Evolutionary conservation across 2,797 vertebrate genomes (phyloP).

Genomic region (Schizothorax lantsangensis): DNA sequence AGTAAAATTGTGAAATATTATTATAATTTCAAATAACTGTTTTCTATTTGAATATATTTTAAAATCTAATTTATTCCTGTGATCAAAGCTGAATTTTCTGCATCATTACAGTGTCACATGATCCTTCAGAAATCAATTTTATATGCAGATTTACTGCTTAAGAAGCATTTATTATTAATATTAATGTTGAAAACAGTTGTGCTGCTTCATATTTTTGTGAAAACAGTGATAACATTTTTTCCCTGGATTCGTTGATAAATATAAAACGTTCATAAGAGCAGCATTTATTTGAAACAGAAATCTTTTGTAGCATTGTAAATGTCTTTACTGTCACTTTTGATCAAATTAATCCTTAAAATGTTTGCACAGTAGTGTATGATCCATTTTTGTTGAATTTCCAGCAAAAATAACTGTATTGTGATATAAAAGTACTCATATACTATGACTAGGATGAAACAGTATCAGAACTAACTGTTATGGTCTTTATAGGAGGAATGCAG

Average conservation of each 20-base stretch:
- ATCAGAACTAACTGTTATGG: background rate
- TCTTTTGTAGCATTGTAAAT: background rate
- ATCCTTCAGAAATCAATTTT: background rate
- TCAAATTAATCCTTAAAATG: background rate
- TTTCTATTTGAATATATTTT: background rate
- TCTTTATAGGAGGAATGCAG: constrained; percentile 91
- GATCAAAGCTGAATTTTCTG: background rate
- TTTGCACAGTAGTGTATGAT: background rate
- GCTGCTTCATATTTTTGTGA: background rate
- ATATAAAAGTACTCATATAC: background rate
- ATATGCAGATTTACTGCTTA: background rate
- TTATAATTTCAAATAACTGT: background rate
- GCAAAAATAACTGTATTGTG: background rate
- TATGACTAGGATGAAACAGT: background rate
- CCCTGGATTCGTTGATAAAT: background rate
- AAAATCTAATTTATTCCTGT: background rate
- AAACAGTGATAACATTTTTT: background rate
- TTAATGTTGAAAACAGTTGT: background rate
- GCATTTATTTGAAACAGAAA: background rate
- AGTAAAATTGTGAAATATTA: background rate
- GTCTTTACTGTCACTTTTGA: background rate
- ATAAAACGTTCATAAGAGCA: background rate
- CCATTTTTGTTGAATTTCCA: background rate
- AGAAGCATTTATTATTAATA: background rate
- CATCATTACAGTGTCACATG: background rate